Conservation (phyloP, 2,888 invertebrate genomes). For the Melanostoma mellinum region DNA sequence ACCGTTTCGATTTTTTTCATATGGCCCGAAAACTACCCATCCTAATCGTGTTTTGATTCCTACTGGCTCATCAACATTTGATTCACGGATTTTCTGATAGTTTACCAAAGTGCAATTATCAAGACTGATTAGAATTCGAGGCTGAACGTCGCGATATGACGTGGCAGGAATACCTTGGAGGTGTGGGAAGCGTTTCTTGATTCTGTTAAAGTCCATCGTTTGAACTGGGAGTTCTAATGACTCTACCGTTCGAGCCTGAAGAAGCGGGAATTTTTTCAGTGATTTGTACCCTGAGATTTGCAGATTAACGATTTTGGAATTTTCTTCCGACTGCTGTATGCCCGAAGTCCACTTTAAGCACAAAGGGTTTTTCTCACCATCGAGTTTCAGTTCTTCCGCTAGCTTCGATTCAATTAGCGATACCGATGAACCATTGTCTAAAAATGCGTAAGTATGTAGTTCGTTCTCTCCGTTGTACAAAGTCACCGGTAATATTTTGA, state of each 20-base stretch:
- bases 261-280: slow-evolving; percentile 2
- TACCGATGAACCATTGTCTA: slow-evolving; percentile 51
- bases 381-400: neutral
- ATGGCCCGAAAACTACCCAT: slow-evolving; percentile 4
- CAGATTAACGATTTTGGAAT: slow-evolving; percentile 32
- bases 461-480: slow-evolving; percentile 6
- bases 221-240: slow-evolving; percentile 47
- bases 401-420: slow-evolving; percentile 34
- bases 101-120: neutral
- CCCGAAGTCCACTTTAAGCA: too few relatives aligned
- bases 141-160: slow-evolving; percentile 39
- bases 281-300: slow-evolving; percentile 34
- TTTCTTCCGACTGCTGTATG: too few relatives aligned
- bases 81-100: neutral
- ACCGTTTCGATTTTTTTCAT: neutral
- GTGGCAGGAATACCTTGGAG: slow-evolving; percentile 38
- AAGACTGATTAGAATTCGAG: slow-evolving; percentile 44
- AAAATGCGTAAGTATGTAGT: slow-evolving; percentile 45
- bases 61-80: slow-evolving; percentile 4
- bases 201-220: slow-evolving; percentile 23
- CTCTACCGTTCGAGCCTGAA: slow-evolving; percentile 22
- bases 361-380: neutral
- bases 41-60: neutral
- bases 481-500: slow-evolving; percentile 32
- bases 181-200: slow-evolving; percentile 37